Base-by-base conservation (phyloP, 2,888 invertebrate species). In the Chouioia cunea region DNA sequence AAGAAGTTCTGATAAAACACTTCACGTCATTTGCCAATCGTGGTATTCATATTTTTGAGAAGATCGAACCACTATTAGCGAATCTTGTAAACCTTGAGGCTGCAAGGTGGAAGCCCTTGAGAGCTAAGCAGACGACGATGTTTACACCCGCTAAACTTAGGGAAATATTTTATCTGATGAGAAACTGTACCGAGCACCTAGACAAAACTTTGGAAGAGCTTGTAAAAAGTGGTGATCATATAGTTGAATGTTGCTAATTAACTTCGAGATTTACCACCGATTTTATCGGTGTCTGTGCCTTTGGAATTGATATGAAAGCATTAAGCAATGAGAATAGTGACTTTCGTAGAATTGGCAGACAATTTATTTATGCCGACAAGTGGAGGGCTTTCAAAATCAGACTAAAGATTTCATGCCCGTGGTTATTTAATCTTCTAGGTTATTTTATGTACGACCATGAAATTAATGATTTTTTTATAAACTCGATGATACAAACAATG, bases 101-200 rank as follows among this genome's bases (percentile, higher is more conserved):
- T 0, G 76, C 77, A 4, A 82, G 84, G 68, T 88, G 88, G 88
- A 83, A 84, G 53, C 81, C 82, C 4, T 79, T 88, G 18, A 81
- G 88, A 16, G 75, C 79, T 1, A 86, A 86, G 65, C 76, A 88
- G 15, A 85, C 87, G 0, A 86, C 88, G 0, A 82, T 86, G 2
- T 89, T 88, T 75, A 86, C 88, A 1, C 85, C 86, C 0, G 87
- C 87, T 2, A 88, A 88, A 77, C 81, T 88, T 71, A 87, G 86
- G 77, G 80, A 81, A n/a, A 87, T 88, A 87, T 87, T 86, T 71
- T 76, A 80, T 47, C 78, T 86, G 12, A 73, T 87, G 8, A 69
- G 81, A 18, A 81, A 85, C 48, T 86, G 86, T 64, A 78, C 81
- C 0, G 74, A 82, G 12, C 76, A 83, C 60, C 79, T 87, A 6